Evolutionary conservation across 1,140 invertebrate genomes (phyloP).

Genomic region (Pseudachorutes palmiensis): DNA sequence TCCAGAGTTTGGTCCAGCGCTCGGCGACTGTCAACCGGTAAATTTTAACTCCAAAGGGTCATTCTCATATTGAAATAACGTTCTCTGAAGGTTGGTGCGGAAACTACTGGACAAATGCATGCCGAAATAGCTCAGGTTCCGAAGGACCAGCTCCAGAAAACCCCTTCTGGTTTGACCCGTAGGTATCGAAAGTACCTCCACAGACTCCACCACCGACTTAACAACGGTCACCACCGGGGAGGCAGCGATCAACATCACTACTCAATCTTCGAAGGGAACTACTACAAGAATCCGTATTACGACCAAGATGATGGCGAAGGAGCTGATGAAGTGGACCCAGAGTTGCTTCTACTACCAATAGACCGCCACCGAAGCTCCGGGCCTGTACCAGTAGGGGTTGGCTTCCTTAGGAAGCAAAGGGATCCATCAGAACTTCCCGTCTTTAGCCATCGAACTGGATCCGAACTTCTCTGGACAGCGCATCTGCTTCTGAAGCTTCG

Average conservation of each 20-base stretch:
- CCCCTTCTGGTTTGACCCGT: not conserved
- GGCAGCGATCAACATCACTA: not conserved
- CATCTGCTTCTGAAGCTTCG: conserved; percentile 28
- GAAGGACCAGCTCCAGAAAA: not conserved
- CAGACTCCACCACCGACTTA: not conserved
- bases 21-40: not conserved
- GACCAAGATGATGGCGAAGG: not conserved
- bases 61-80: too few relatives aligned
- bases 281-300: conserved; percentile 1
- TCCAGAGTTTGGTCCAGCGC: not conserved
- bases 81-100: too few relatives aligned
- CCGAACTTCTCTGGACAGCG: conserved; percentile 33
- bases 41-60: not conserved
- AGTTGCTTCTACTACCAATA: not conserved
- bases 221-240: not conserved
- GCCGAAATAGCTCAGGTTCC: not conserved
- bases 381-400: not conserved
- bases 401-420: not conserved
- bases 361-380: not conserved
- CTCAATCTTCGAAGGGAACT: not conserved
- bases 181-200: not conserved
- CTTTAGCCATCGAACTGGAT: conserved; percentile 15
- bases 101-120: too few relatives aligned
- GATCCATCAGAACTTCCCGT: not conserved
- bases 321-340: not conserved